phyloP scores from a whole-genome alignment of 2,888 invertebrate species.

The Drosophila melanocephala region DNA sequence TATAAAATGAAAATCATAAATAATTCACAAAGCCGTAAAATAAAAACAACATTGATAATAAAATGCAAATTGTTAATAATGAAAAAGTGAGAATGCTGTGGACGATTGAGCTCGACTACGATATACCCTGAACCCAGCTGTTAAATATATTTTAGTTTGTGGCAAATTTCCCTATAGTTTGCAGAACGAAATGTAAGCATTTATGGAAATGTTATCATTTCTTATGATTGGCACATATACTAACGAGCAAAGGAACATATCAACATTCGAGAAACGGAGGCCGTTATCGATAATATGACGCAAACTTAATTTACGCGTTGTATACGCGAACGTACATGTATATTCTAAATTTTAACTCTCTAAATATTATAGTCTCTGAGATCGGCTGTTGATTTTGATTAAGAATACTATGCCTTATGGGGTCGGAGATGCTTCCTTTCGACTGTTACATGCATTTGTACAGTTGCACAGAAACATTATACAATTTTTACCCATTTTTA shows the following conservation, averaged over 20 bases:
- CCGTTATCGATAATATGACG: background rate
- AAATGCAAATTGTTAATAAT: slow-evolving; percentile 66
- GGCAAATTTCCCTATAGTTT: background rate
- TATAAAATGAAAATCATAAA: slow-evolving; percentile 64
- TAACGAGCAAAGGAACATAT: background rate
- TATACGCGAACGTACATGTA: background rate
- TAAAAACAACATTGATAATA: slow-evolving; percentile 67
- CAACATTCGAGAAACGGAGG: background rate
- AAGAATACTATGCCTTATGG: background rate
- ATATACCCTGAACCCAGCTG: background rate
- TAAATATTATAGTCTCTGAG: background rate
- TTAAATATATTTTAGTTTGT: background rate
- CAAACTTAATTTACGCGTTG: background rate
- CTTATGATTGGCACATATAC: background rate
- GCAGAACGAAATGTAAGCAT: background rate
- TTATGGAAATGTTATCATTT: background rate
- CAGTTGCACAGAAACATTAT: background rate
- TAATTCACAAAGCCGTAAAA: slow-evolving; percentile 60
- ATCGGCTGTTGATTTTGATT: background rate
- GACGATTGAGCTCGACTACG: background rate
- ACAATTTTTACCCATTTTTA: background rate
- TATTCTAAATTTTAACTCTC: background rate
- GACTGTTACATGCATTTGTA: background rate
- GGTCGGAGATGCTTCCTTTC: background rate
- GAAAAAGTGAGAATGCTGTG: slow-evolving; percentile 13